Base-by-base conservation (phyloP, 2,797 vertebrate species). In the Alcedo quadribrachys region DNA sequence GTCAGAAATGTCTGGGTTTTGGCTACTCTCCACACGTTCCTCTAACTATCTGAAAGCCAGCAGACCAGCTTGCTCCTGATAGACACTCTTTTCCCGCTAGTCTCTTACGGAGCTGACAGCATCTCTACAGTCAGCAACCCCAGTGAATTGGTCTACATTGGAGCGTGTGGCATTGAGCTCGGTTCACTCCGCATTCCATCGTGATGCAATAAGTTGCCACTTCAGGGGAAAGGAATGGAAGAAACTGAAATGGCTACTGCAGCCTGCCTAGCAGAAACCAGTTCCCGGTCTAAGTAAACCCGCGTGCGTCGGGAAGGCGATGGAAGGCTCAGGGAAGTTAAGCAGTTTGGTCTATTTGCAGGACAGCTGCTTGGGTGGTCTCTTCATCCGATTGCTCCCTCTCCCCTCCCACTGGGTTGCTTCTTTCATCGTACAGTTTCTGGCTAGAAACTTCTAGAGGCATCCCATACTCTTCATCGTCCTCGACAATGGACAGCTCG, bases 401-500 rank as follows among this genome's bases (percentile, higher is more conserved):
- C 14, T 97, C 97, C 3, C 75, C 67, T 0, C 91, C 14, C 6
- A 32, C 18, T 2, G 90, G 71, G 55, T n/a, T 48, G 58, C 48
- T 95, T 51, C 92, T 93, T 17, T 94, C 95, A 8, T 96, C 95
- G 0, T 96, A 97, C 53, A 40, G 90, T 93, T 95, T 97, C 89
- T 97, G 95, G 79, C 76, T 96, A 2, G 95, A 76, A 85, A 79
- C 95, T 61, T 97, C 94, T 11, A 85, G 53, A 33, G 94, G 86
- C 81, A 76, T 62, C 0, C 91, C 37, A 2, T 97, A 96, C 73
- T 95, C 97, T 14, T 98, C 97, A 3, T 97, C 97, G 1, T 97
- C 97, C 83, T 98, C 98, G 62, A 95, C 71, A 4, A 98, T 97
- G 27, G 97, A 96, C 80, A 98, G 67, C 97, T 98, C 96, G 1